Base-by-base conservation (phyloP, 2,888 invertebrate genomes). In the Electrophaes corylata region DNA sequence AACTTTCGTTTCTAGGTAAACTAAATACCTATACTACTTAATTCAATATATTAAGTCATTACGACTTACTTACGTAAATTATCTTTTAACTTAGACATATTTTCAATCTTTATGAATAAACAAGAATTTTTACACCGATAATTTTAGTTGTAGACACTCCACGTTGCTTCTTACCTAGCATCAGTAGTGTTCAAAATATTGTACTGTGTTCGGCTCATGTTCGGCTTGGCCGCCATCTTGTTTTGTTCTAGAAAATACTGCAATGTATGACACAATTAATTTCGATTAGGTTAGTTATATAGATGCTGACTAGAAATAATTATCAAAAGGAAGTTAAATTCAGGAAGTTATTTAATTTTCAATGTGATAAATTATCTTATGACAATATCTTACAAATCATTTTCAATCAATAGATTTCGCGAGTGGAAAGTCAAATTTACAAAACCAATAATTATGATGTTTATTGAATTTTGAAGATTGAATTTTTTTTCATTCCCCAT, bases 161-260 rank as follows among this genome's bases (percentile, higher is more conserved):
- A 12, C 1, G 2, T 6, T 35, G 5, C 0, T 12, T 33, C 6
- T 14, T 14, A 35, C 8, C 1, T 10, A 14, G 14, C n/a, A 31
- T 35, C 14, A 1, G 5, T 35, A 6, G 4, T 14, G 35, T 35
- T 5, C 35, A 5, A 12, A 35, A 14, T 14, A 10, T 26, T 10
- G 26, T 14, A 14, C 4, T 31, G 5, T 12, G 37, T 52, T 62
- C 51, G 51, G 47, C 23, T 55, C 55, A 19, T 55, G 53, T 51
- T 46, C 2, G 35, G 23, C 33, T 45, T 45, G 14, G 56, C 54
- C 60, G 68, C 65, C 62, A 62, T 63, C 57, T 64, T 68, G 61
- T 62, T 49, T 64, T 68, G 61, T 62, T 49, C 56, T 44, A 44
- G 44, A 51, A 50, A 57, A 47, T 51, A 57, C 49, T 55, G 54